Evolutionary conservation across 2,797 vertebrate species (phyloP).

Genomic region (Coilia nasus): DNA sequence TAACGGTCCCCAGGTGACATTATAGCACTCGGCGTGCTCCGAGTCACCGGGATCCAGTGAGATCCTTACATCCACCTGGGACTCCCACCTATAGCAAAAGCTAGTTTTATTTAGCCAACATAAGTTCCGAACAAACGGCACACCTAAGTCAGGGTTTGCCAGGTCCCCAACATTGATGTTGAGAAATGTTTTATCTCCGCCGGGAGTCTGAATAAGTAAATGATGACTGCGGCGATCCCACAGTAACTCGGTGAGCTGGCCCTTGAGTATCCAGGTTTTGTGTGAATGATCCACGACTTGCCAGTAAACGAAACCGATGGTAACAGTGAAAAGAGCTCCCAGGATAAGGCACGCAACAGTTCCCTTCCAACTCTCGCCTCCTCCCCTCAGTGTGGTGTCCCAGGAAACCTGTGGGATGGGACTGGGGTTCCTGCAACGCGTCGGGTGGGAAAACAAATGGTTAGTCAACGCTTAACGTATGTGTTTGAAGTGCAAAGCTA

Average conservation of each 20-base stretch:
- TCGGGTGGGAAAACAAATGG: background rate
- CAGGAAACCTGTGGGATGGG: conserved; percentile 21
- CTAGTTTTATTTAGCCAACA: conserved; percentile 5
- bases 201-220: conserved; percentile 4
- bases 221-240: conserved; percentile 27
- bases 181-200: background rate
- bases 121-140: background rate
- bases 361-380: conserved; percentile 1
- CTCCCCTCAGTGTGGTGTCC: conserved; percentile 14
- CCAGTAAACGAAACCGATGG: conserved; percentile 31
- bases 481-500: background rate
- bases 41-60: background rate
- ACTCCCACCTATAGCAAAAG: conserved; percentile 11
- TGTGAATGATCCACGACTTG: conserved; percentile 29
- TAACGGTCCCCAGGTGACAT: conserved; percentile 23
- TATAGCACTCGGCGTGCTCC: conserved; percentile 24
- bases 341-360: background rate
- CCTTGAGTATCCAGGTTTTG: conserved; percentile 29
- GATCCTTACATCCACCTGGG: background rate
- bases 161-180: conserved; percentile 3
- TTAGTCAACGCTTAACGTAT: background rate
- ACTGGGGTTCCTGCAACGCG: conserved; percentile 23
- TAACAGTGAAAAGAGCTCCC: conserved; percentile 1
- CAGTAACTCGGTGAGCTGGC: conserved; percentile 4
- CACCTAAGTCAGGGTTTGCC: background rate